Conservation (phyloP, 2,888 invertebrate species). For the Philereme transversata region DNA sequence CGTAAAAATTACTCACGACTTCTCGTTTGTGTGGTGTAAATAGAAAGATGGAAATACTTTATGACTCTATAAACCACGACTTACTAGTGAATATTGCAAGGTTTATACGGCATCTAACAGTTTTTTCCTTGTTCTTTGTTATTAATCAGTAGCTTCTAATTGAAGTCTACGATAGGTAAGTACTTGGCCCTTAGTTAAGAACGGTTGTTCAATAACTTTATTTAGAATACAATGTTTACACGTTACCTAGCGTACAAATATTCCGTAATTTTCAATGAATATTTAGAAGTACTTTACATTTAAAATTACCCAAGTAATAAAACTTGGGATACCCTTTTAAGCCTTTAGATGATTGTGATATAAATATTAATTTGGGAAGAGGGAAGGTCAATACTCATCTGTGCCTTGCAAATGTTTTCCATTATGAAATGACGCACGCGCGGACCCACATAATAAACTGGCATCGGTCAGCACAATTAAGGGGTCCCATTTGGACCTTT, state of each 20-base stretch:
- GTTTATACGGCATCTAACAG: too few species aligned
- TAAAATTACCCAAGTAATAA: constrained; percentile 16
- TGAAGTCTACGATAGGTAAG: too few species aligned
- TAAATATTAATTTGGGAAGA: constrained; percentile 28
- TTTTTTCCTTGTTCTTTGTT: too few species aligned
- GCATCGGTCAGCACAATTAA: constrained; percentile 79
- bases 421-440: constrained; percentile 56
- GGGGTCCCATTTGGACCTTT: constrained; percentile 78
- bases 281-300: not conserved
- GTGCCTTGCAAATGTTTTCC: constrained; percentile 51
- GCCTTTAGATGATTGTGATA: constrained; percentile 27
- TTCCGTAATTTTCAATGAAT: not conserved
- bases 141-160: too few species aligned
- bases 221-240: too few species aligned
- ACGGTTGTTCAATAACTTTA: too few species aligned
- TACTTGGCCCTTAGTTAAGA: too few species aligned
- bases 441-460: constrained; percentile 66
- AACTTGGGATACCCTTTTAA: constrained; percentile 18
- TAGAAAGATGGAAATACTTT: too few species aligned
- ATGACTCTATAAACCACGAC: too few species aligned
- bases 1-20: too few species aligned
- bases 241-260: not conserved
- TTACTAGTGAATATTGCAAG: too few species aligned
- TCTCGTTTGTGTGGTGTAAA: too few species aligned
- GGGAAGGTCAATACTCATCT: constrained; percentile 29